Percentiles rank a stretch among this genome's conserved stretches.
phyloP scores from a whole-genome alignment of 2,113 vertebrate species.

The Peromyscus californicus region DNA sequence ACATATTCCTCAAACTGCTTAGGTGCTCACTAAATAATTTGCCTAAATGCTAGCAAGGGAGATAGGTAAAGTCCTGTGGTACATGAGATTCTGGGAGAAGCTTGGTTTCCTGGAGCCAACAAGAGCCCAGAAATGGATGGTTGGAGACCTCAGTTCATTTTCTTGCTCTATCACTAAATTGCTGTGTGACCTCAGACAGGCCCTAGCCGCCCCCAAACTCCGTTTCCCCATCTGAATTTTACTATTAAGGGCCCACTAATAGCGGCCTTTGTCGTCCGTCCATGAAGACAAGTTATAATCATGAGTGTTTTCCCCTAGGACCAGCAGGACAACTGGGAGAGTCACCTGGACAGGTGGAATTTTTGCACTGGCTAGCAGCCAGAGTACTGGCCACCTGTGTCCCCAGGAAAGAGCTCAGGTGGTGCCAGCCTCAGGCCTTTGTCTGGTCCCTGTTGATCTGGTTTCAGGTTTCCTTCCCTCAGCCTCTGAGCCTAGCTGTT shows the following conservation, averaged over 20 bases:
- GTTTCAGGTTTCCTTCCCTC: constrained; percentile 63
- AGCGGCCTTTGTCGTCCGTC: neutral
- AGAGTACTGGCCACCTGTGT: constrained; percentile 34
- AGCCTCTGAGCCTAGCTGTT: constrained; percentile 39
- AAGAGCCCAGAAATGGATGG: neutral
- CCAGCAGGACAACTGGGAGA: neutral
- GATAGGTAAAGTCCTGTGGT: neutral
- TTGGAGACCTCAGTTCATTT: constrained; percentile 6
- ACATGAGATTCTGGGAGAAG: neutral
- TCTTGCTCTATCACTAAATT: neutral
- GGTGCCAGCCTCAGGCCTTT: constrained; percentile 42
- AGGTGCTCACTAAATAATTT: neutral
- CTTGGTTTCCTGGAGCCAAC: neutral
- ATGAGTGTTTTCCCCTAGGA: neutral
- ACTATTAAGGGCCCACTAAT: neutral
- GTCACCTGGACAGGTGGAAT: neutral
- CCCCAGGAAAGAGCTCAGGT: neutral
- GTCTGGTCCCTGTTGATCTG: constrained; percentile 44
- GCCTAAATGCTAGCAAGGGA: neutral
- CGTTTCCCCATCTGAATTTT: neutral
- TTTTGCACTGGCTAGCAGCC: neutral
- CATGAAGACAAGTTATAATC: neutral
- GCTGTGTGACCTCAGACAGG: neutral
- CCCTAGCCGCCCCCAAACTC: neutral
- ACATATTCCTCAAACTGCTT: neutral